A percentile compares a stretch with the other conserved stretches of the same genome.
Evolutionary conservation across 2,888 invertebrate genomes (phyloP).

Genomic region (Rhodophaea formosa): DNA sequence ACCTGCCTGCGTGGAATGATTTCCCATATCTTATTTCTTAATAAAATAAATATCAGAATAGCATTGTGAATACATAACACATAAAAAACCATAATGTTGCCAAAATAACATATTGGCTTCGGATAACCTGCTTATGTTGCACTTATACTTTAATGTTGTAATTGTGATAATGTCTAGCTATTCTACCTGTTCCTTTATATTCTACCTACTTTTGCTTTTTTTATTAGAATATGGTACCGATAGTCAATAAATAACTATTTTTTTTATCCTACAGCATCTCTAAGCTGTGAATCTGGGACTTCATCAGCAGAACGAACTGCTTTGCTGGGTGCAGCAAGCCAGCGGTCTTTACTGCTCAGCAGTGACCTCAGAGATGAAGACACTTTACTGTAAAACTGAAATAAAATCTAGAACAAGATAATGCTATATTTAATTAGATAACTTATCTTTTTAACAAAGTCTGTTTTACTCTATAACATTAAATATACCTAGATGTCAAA

Average conservation of each 20-base stretch:
- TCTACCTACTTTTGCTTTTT: constrained; percentile 26
- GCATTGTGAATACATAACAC: too few relatives aligned
- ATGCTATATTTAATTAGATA: too few relatives aligned
- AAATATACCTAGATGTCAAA: not conserved
- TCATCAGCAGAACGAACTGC: constrained; percentile 85
- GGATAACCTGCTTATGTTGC: not conserved
- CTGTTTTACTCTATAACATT: not conserved
- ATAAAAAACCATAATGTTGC: too few relatives aligned
- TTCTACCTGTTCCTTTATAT: not conserved
- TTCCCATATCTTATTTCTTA: too few relatives aligned
- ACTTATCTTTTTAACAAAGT: too few relatives aligned
- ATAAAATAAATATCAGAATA: too few relatives aligned
- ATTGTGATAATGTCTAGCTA: not conserved
- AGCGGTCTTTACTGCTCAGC: constrained; percentile 87
- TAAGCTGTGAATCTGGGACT: constrained; percentile 83
- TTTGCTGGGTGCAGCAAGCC: constrained; percentile 85
- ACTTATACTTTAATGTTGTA: not conserved
- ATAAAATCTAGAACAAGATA: not conserved
- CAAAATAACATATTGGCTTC: too few relatives aligned
- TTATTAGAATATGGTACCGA: not conserved
- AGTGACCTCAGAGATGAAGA: constrained; percentile 93
- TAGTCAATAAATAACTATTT: constrained; percentile 7
- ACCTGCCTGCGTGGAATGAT: too few relatives aligned
- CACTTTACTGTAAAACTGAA: constrained; percentile 85
- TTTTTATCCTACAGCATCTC: constrained; percentile 69